These are phyloP conservation scores for Conopomorpha cramerella DNA, from an alignment of 1,140 invertebrate genomes.

Conservation along the genomic window DNA sequence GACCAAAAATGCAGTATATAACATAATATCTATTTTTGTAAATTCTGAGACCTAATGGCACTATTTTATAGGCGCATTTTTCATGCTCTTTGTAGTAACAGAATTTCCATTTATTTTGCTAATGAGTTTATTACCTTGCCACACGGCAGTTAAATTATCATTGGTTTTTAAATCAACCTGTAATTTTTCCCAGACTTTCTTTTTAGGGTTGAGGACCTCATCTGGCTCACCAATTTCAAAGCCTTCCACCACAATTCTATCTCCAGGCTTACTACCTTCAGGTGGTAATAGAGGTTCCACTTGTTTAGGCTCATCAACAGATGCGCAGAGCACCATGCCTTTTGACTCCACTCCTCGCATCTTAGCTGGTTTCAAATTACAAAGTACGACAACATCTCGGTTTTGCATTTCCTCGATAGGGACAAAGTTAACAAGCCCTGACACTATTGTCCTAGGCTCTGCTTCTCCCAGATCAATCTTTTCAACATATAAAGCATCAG, in stretches of 20 bases:
- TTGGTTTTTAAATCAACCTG: conserved; percentile 83
- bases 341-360: conserved; percentile 88
- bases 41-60: conserved; percentile 1
- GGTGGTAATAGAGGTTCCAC: conserved; percentile 87
- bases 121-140: conserved; percentile 79
- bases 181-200: conserved; percentile 95
- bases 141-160: conserved; percentile 74
- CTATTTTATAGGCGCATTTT: conserved; percentile 79
- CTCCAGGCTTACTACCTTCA: conserved; percentile 73
- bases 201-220: conserved; percentile 93
- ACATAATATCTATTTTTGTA: too few species aligned
- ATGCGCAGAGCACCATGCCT: conserved; percentile 93
- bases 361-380: conserved; percentile 93
- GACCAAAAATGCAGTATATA: too few species aligned
- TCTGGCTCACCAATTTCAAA: conserved; percentile 82
- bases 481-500: conserved; percentile 92
- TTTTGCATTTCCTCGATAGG: conserved; percentile 87
- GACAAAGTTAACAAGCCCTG: conserved; percentile 87
- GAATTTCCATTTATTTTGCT: conserved; percentile 68
- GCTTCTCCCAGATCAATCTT: conserved; percentile 83
- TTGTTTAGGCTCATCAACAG: conserved; percentile 74
- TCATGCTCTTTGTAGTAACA: conserved; percentile 71
- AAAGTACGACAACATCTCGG: conserved; percentile 85
- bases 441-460: conserved; percentile 65
- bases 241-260: conserved; percentile 78